These are phyloP conservation scores for Eristalis pertinax DNA, from an alignment of 2,888 invertebrate species.

Conservation along the genomic window DNA sequence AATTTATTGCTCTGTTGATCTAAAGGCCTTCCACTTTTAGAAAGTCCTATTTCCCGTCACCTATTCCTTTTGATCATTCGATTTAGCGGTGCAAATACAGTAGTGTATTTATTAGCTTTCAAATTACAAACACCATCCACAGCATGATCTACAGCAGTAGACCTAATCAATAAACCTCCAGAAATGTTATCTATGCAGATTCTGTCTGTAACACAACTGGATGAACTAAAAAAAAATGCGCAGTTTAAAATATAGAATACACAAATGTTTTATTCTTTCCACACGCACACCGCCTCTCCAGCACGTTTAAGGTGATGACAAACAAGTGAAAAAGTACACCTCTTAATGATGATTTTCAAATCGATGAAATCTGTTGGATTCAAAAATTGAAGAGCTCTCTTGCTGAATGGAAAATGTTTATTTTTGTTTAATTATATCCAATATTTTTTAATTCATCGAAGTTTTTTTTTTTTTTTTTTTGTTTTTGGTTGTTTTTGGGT, in stretches of 20 bases:
- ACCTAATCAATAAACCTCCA: not conserved
- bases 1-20: not conserved
- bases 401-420: not conserved
- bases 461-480: not conserved
- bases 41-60: not conserved
- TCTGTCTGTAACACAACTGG: not conserved
- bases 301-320: not conserved
- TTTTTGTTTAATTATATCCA: not conserved
- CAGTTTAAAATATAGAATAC: not conserved
- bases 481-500: not conserved
- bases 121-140: not conserved
- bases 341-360: slow-evolving; percentile 3
- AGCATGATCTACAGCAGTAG: not conserved
- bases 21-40: not conserved
- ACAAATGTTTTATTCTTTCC: too few species aligned
- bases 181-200: not conserved
- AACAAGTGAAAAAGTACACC: slow-evolving; percentile 12
- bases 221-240: not conserved
- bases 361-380: not conserved
- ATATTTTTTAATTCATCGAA: not conserved
- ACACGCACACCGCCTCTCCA: not conserved
- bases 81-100: not conserved
- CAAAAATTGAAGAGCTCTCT: not conserved
- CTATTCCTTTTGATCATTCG: not conserved
- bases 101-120: not conserved